Conservation (phyloP, 1,140 invertebrate genomes). For the Zophobas atratus region DNA sequence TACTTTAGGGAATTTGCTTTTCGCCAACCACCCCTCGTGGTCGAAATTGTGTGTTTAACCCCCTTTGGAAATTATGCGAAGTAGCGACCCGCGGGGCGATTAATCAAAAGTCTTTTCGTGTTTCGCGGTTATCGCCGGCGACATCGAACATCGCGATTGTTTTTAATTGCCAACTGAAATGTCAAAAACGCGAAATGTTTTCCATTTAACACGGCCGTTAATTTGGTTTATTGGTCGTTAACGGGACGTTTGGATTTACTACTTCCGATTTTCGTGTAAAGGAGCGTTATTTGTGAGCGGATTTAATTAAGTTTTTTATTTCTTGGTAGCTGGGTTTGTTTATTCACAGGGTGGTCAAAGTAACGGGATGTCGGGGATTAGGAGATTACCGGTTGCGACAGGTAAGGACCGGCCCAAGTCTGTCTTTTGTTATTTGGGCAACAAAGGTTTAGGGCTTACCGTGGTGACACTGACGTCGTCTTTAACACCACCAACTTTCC, state of each 20-base stretch:
- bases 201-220: constrained; percentile 5
- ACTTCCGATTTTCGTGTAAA: constrained; percentile 26
- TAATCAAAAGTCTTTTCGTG: neutral
- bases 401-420: too few species aligned
- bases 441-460: too few species aligned
- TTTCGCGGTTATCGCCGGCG: neutral
- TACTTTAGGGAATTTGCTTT: too few species aligned
- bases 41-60: constrained; percentile 19
- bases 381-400: too few species aligned
- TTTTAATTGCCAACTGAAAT: constrained; percentile 17
- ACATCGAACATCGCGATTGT: constrained; percentile 17
- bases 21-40: constrained; percentile 12
- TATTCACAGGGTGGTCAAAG: neutral
- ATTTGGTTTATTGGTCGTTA: constrained; percentile 16
- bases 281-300: neutral
- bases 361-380: too few species aligned
- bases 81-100: neutral
- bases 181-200: neutral
- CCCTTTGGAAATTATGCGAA: constrained; percentile 19
- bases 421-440: too few species aligned
- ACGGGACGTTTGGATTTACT: neutral
- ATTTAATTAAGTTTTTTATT: neutral
- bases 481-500: too few species aligned
- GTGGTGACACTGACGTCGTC: too few species aligned
- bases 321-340: neutral